Base-by-base conservation (phyloP, 2,888 invertebrate genomes). In the Apoderus coryli region DNA sequence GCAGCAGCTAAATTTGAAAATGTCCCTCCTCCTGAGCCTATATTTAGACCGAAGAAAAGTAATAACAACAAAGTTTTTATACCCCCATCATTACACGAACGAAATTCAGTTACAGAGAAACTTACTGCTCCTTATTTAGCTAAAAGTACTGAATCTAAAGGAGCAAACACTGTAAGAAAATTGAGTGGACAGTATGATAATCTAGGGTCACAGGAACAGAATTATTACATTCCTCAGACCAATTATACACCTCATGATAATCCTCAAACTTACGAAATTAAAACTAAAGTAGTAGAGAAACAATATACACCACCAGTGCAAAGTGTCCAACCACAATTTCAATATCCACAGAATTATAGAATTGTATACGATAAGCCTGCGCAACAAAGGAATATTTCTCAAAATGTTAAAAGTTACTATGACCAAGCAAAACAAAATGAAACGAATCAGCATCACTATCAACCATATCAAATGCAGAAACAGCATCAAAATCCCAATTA, bases 1-100 rank as follows among this genome's bases (percentile, higher is more conserved):
- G 64, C 66, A 11, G 63, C 66, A 1, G 57, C 63, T 12, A 70
- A 65, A 51, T 72, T 71, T 43, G 72, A 72, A 32, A 45, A 48
- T 25, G 32, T 44, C n/a, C 16, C 40, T 23, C 39, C 39, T 23
- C 35, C 32, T 27, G 52, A 51, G 43, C 29, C 32, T 13, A 25
- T 29, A 11, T 22, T 35, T 30, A 50, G 45, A 42, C 50, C 49
- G 1, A 43, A 49, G 26, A 49, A 45, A 39, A 27, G 49, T 10
- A 53, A 49, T 31, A 27, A 36, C 6, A 37, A 34, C 19, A 50
- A 49, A 31, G 43, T 49, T n/a, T 40, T 42, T 11, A 37, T 42
- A 40, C 22, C 41, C 30, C n/a, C n/a, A n/a, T n/a, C n/a, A n/a
- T n/a, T n/a, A n/a, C 43, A 43, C 26, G 27, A 39, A 22, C 37